These are phyloP conservation scores for Polyergus mexicanus DNA, from an alignment of 1,140 invertebrate species.

Conservation along the genomic window DNA sequence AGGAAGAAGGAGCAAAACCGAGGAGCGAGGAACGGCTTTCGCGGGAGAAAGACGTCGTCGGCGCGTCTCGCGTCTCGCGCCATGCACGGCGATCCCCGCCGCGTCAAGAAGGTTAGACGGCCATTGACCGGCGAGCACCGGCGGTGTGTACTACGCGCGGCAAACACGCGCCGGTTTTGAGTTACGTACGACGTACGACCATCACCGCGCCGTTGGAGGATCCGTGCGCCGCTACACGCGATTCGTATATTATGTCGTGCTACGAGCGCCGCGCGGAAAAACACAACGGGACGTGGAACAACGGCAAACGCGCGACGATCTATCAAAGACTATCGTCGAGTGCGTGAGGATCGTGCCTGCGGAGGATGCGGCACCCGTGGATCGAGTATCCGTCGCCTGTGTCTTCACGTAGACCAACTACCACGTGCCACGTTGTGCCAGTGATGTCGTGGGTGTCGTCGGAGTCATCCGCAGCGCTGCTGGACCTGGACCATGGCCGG, in stretches of 20 bases:
- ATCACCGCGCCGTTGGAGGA: background rate
- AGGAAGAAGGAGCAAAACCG: too few relatives aligned
- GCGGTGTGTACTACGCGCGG: conserved; percentile 38
- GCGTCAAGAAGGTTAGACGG: conserved; percentile 69
- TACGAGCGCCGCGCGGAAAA: conserved; percentile 31
- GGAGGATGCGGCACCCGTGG: conserved; percentile 83
- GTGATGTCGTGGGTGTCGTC: conserved; percentile 86
- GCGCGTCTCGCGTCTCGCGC: conserved; percentile 36
- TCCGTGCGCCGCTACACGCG: background rate
- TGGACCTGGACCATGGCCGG: conserved; percentile 87
- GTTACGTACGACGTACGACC: background rate
- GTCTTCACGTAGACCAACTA: conserved; percentile 82
- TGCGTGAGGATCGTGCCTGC: conserved; percentile 65
- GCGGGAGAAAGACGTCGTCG: conserved; percentile 12
- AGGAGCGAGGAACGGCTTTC: background rate
- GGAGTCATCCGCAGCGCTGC: conserved; percentile 84
- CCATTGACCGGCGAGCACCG: conserved; percentile 66
- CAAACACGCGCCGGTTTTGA: conserved; percentile 48
- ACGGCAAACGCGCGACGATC: conserved; percentile 31
- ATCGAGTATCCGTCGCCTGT: conserved; percentile 78
- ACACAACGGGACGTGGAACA: conserved; percentile 35
- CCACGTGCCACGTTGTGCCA: conserved; percentile 83
- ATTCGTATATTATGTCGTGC: conserved; percentile 47
- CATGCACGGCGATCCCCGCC: conserved; percentile 34
- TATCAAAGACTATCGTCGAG: conserved; percentile 13